Base-by-base conservation (phyloP, 2,113 vertebrate genomes). In the Osmerus eperlanus region DNA sequence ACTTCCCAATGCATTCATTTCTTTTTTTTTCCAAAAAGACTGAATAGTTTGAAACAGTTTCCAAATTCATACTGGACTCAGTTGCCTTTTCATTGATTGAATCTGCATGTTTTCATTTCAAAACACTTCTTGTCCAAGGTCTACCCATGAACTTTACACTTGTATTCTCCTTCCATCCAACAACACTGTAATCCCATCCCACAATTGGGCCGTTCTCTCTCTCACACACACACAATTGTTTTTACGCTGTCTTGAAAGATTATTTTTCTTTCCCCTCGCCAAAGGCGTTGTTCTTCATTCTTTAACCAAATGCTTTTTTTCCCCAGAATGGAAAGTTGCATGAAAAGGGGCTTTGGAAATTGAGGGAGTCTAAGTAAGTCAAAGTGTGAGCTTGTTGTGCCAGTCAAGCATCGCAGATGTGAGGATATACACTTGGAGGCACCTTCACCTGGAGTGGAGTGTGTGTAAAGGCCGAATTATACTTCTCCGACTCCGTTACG, bases 281-380 rank as follows among this genome's bases (percentile, higher is more conserved):
- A 76, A 75, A 76, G 78, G 70, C 59, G 7, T 73, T 77, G 52
- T 75, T 84, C 83, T 71, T 86, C 36, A 66, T 85, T 84, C 80
- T 62, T 68, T 71, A 78, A 82, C 81, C 68, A 62, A 71, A 79
- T 65, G 70, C 59, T 61, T 61, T 36, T 71, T 3, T 9, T 75
- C 73, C 72, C 7, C 63, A 67, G 56, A 70, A 61, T 4, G 63
- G 15, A 65, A 32, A 60, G 81, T 41, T 77, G 67, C 74, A 70
- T 70, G 80, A 71, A 76, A 51, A 75, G 78, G 70, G 78, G 78
- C 79, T 83, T 74, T 81, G 67, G 66, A 81, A n/a, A 47, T 47
- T 5, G 41, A 47, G 41, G 9, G 41, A 47, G 41, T 47, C 41
- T 47, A 7, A 47, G 9, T 47, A 36, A 36, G 32, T 12, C 9